phyloP scores from a whole-genome alignment of 2,888 invertebrate genomes.

The Cactoblastis cactorum region DNA sequence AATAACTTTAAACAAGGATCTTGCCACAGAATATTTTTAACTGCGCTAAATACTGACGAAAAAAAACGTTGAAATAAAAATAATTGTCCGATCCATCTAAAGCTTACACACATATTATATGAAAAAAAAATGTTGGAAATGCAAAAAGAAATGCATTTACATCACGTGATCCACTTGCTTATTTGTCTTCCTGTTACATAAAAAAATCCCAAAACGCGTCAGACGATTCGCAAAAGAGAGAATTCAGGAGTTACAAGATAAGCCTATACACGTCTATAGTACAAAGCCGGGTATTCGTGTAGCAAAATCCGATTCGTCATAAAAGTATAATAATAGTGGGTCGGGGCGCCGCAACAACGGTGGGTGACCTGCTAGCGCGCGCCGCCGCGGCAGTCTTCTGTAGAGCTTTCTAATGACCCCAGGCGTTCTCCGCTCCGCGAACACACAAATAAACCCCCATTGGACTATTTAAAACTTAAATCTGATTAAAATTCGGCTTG shows the following conservation, averaged over 20 bases:
- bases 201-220: conserved; percentile 20
- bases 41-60: too few species aligned
- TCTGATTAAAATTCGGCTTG: conserved; percentile 50
- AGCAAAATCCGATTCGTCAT: conserved; percentile 77
- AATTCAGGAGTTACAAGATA: conserved; percentile 23
- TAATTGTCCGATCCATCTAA: too few species aligned
- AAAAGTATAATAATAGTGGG: conserved; percentile 79
- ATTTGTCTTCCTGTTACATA: conserved; percentile 8
- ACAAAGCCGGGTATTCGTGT: conserved; percentile 55
- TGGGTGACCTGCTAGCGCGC: conserved; percentile 72
- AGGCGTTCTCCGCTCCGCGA: conserved; percentile 69
- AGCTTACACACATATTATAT: too few species aligned
- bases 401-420: conserved; percentile 77
- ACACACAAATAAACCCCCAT: conserved; percentile 46
- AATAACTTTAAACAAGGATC: too few species aligned
- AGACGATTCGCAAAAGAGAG: conserved; percentile 22
- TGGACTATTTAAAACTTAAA: conserved; percentile 50
- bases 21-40: too few species aligned
- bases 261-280: conserved; percentile 38
- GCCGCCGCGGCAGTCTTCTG: conserved; percentile 77
- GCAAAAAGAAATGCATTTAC: too few species aligned
- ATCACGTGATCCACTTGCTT: neutral
- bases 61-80: too few species aligned
- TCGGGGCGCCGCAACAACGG: conserved; percentile 75
- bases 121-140: too few species aligned